These are phyloP conservation scores for Pocillopora damicornis DNA, from an alignment of 64 coral and sea anemone species.

Conservation along the genomic window DNA sequence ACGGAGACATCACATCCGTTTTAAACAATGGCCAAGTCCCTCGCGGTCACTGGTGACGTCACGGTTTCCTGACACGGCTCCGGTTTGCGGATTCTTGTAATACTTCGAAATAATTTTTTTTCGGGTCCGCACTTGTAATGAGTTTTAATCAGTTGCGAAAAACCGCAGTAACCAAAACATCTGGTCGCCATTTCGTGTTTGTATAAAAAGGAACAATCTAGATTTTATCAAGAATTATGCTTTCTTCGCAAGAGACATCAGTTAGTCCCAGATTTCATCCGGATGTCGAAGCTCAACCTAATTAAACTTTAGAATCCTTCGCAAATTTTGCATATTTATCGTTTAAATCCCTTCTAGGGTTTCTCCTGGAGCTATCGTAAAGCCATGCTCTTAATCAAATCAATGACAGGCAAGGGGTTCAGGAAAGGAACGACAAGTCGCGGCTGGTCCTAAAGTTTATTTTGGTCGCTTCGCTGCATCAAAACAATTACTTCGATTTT, in stretches of 20 bases:
- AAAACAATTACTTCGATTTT: slow-evolving; percentile 18
- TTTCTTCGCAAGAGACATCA: background rate
- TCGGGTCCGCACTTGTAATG: background rate
- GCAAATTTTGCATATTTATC: slow-evolving; percentile 24
- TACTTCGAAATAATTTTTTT: background rate
- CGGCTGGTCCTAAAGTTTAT: slow-evolving; percentile 3
- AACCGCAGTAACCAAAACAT: background rate
- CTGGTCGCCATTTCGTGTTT: background rate
- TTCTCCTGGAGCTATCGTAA: background rate
- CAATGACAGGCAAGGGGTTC: slow-evolving; percentile 31
- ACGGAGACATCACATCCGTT: background rate
- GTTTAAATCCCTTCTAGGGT: slow-evolving; percentile 24
- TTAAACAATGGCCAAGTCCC: slow-evolving; percentile 5
- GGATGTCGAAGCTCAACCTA: background rate
- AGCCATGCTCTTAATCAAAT: slow-evolving; percentile 28
- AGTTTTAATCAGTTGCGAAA: background rate
- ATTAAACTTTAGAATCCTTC: slow-evolving; percentile 21
- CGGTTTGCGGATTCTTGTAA: background rate
- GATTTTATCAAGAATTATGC: background rate
- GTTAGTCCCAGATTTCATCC: background rate
- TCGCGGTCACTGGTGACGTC: background rate
- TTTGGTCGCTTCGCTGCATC: slow-evolving; percentile 15
- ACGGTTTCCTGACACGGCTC: slow-evolving; percentile 2
- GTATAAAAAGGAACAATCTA: background rate
- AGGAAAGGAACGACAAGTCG: background rate